Evolutionary conservation across 2,797 vertebrate species (phyloP).

Genomic region (Anas bernieri): DNA sequence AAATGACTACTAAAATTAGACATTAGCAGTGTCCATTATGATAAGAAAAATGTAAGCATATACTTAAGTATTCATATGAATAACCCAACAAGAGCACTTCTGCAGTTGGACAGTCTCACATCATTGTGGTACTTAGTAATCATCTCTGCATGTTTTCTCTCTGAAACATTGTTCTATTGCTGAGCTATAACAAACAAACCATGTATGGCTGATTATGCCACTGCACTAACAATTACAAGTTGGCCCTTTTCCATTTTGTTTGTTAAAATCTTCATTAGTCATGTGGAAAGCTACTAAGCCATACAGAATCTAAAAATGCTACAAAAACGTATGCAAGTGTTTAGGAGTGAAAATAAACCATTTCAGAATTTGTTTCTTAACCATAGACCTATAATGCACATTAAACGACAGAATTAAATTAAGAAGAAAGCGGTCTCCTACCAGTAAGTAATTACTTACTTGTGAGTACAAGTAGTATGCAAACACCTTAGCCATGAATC

Average conservation of each 20-base stretch:
- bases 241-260: conserved; percentile 69
- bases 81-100: background rate
- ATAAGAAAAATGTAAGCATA: conserved; percentile 50
- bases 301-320: conserved; percentile 27
- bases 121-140: conserved; percentile 49
- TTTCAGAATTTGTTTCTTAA: background rate
- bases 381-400: background rate
- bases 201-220: conserved; percentile 64
- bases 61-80: conserved; percentile 12
- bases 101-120: conserved; percentile 29
- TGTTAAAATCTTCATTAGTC: conserved; percentile 74
- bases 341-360: conserved; percentile 1
- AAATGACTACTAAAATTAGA: conserved; percentile 62
- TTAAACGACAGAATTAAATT: conserved; percentile 10
- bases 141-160: conserved; percentile 54
- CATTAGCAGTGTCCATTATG: conserved; percentile 4
- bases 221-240: conserved; percentile 66
- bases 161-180: conserved; percentile 62
- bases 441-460: background rate
- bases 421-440: background rate
- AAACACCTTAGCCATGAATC: background rate
- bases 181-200: conserved; percentile 68
- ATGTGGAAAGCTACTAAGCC: conserved; percentile 47
- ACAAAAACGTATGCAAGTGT: background rate
- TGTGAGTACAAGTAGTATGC: background rate